Base-by-base conservation (phyloP, 2,113 vertebrate species). In the Pangasianodon gigas region DNA sequence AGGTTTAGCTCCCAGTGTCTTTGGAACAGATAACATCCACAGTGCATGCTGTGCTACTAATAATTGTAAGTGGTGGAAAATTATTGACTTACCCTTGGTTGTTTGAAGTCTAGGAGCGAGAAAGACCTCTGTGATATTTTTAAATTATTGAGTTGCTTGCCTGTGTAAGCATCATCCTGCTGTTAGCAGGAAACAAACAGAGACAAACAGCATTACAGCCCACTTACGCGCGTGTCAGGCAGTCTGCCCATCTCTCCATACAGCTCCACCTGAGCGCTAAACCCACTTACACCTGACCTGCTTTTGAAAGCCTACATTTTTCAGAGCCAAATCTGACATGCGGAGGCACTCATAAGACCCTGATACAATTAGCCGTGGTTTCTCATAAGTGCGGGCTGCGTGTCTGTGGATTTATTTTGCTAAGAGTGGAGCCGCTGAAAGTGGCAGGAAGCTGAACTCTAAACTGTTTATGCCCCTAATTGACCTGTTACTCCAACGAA, bases 291-390 rank as follows among this genome's bases (percentile, higher is more conserved):
- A 44, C 46, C 89, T 79, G 86, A 92, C 90, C 65, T 44, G 84
- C n/a, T 26, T 88, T 91, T 90, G 91, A 93, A 87, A 87, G 89
- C 87, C 75, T 44, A 87, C 86, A 91, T 90, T 93, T 86, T 93
- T 94, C 94, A 93, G 86, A 92, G 91, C 92, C 89, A 90, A 91
- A 79, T 92, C 90, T 69, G 82, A 87, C 81, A 80, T 44, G 79
- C 88, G 69, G 89, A 90, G 87, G 90, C 80, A 80, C 92, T 84
- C 84, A 24, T 46, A 90, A 48, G 56, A 48, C 84, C 79, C 84
- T 93, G 92, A 96, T 95, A 88, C 18, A 91, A 94, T 95, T 95
- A 94, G 90, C 89, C 91, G 94, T 60, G 94, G 93, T 95, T 94
- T 88, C 41, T 94, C 65, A 91, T 93, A 90, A 93, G 94, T 95